Conservation (phyloP, 37 sponge, comb jelly and placozoan species). For the Agelas oroides region DNA sequence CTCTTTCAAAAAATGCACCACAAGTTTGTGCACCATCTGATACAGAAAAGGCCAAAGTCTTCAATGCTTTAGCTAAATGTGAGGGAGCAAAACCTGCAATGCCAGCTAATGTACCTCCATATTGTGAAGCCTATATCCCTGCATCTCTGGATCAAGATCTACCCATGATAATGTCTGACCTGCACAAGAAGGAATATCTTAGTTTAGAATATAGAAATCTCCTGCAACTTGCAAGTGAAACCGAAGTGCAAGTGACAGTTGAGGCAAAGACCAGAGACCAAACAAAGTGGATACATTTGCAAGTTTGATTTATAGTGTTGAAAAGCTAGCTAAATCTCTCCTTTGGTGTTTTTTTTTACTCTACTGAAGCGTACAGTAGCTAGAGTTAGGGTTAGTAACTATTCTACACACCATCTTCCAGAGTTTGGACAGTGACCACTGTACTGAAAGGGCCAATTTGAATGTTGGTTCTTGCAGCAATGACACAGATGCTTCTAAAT, state of each 20-base stretch:
- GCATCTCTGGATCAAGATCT: constrained; percentile 4
- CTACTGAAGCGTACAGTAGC: too few species aligned
- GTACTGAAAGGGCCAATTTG: too few species aligned
- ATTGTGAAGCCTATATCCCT: constrained; percentile 47
- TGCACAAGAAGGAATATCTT: constrained; percentile 30
- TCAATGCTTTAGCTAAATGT: neutral
- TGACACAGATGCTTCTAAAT: constrained; percentile 71
- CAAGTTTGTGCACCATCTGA: neutral
- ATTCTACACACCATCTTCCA: too few species aligned
- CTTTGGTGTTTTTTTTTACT: too few species aligned
- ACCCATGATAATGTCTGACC: constrained; percentile 11
- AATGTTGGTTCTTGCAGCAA: too few species aligned
- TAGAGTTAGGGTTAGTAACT: too few species aligned
- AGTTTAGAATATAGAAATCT: constrained; percentile 17
- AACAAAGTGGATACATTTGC: constrained; percentile 48
- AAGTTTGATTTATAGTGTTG: too few species aligned
- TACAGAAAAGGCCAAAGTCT: neutral
- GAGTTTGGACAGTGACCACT: too few species aligned
- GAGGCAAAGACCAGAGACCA: constrained; percentile 52
- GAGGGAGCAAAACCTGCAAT: constrained; percentile 52
- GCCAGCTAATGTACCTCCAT: constrained; percentile 27
- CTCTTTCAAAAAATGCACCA: neutral
- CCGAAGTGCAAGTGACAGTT: neutral
- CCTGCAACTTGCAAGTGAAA: constrained; percentile 1
- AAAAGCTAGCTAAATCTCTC: too few species aligned